Percentiles rank a stretch among this genome's conserved stretches.
Conservation (phyloP, 2,888 invertebrate species). For the Drosophila imparisetae region DNA sequence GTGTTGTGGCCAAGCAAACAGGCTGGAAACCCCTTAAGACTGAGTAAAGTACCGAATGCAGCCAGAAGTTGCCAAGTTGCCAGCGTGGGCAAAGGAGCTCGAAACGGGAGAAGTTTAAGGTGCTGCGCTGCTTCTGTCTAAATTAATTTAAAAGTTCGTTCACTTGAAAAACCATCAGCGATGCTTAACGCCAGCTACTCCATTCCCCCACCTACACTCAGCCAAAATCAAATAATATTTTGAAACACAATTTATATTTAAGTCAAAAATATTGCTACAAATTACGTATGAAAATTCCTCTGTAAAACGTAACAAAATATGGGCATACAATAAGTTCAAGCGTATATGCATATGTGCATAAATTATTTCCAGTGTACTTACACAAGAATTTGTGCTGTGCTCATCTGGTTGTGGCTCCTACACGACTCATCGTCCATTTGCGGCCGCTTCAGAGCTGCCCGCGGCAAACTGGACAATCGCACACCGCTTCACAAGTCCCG, state of each 20-base stretch:
- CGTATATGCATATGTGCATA: neutral
- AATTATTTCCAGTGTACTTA: neutral
- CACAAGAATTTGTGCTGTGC: conserved; percentile 1
- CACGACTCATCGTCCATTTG: conserved; percentile 55
- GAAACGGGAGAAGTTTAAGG: conserved; percentile 66
- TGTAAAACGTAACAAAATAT: neutral
- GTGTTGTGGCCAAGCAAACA: conserved; percentile 17
- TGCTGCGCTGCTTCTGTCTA: conserved; percentile 72
- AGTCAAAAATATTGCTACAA: neutral
- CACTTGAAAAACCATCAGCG: conserved; percentile 71
- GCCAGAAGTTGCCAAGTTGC: conserved; percentile 16
- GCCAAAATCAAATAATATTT: neutral
- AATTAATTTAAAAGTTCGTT: conserved; percentile 80
- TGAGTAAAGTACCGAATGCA: conserved; percentile 32
- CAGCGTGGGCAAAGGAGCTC: neutral
- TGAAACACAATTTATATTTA: neutral
- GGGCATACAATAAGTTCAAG: neutral
- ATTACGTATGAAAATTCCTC: neutral
- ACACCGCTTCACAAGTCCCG: neutral
- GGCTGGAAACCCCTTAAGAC: conserved; percentile 48
- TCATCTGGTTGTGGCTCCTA: conserved; percentile 12
- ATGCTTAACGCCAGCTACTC: conserved; percentile 12
- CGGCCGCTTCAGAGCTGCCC: conserved; percentile 67
- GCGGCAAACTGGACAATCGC: conserved; percentile 45
- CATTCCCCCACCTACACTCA: neutral